Percentiles rank a stretch among this genome's conserved stretches.
Conservation (phyloP, 2,888 invertebrate genomes). For the Caenorhabditis sp. region DNA sequence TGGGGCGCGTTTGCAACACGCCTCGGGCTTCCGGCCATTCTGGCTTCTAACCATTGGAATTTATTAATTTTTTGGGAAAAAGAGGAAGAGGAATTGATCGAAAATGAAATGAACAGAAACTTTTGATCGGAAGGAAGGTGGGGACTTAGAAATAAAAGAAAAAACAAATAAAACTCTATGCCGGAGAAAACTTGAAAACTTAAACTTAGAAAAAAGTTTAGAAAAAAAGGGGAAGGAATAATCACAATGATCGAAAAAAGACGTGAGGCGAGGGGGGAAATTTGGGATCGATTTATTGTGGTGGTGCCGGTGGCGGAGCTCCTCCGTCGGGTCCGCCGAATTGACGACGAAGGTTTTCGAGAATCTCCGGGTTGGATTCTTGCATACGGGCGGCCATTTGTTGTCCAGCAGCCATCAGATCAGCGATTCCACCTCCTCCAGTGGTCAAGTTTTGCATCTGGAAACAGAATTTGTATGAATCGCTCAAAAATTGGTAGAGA, state of each 20-base stretch:
- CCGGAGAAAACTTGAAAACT: too few relatives aligned
- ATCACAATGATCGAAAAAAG: not conserved
- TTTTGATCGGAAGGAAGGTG: too few relatives aligned
- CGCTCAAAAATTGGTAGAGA: too few relatives aligned
- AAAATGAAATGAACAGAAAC: too few relatives aligned
- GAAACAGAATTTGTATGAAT: slow-evolving; percentile 10
- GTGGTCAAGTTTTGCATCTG: slow-evolving; percentile 54
- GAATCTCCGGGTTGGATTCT: slow-evolving; percentile 89
- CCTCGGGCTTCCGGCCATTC: not conserved
- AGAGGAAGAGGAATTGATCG: not conserved
- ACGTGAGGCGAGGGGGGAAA: not conserved
- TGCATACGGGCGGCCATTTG: slow-evolving; percentile 79
- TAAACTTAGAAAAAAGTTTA: not conserved
- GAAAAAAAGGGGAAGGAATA: not conserved
- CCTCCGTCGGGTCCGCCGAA: slow-evolving; percentile 81
- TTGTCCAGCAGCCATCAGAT: slow-evolving; percentile 68
- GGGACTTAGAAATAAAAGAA: too few relatives aligned
- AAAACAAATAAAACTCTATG: not conserved
- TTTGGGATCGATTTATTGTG: slow-evolving; percentile 28
- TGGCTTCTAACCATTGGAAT: not conserved
- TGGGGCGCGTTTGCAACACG: slow-evolving; percentile 31
- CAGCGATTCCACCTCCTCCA: slow-evolving; percentile 59
- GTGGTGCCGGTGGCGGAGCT: slow-evolving; percentile 41
- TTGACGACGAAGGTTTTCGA: slow-evolving; percentile 88
- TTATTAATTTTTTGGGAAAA: slow-evolving; percentile 2